Percentiles rank a stretch among this genome's conserved stretches.
Evolutionary conservation across 2,888 invertebrate species (phyloP).

Genomic region (Aplocera efformata): DNA sequence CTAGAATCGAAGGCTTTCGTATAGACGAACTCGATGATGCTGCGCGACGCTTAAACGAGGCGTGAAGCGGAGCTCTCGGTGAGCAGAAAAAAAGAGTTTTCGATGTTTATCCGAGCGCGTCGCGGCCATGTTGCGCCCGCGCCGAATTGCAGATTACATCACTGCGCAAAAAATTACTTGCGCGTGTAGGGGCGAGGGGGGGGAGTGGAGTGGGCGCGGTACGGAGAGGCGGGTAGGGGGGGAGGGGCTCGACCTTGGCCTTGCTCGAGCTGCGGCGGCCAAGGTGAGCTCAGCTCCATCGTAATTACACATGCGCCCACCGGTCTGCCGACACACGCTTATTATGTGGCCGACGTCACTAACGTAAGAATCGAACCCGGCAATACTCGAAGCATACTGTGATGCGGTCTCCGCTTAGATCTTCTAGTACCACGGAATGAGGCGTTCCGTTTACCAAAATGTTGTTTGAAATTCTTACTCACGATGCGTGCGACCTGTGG

Average conservation of each 20-base stretch:
- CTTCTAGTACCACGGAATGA: slow-evolving; percentile 24
- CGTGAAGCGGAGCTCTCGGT: slow-evolving; percentile 3
- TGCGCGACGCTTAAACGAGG: background rate
- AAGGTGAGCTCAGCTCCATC: slow-evolving; percentile 67
- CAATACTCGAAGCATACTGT: slow-evolving; percentile 11
- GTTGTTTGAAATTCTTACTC: too few relatives aligned
- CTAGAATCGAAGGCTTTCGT: slow-evolving; percentile 8
- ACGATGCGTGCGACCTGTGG: too few relatives aligned
- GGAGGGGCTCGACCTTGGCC: slow-evolving; percentile 62
- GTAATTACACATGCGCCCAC: slow-evolving; percentile 75
- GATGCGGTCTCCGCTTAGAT: slow-evolving; percentile 10
- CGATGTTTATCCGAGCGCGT: slow-evolving; percentile 32
- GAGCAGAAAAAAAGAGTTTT: slow-evolving; percentile 22
- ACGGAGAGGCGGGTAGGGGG: slow-evolving; percentile 24
- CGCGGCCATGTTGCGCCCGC: slow-evolving; percentile 67
- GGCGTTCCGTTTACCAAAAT: too few relatives aligned
- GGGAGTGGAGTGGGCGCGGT: slow-evolving; percentile 21
- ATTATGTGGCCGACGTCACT: slow-evolving; percentile 31
- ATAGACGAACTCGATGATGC: slow-evolving; percentile 6
- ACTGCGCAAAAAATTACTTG: slow-evolving; percentile 71
- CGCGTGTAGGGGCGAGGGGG: slow-evolving; percentile 43
- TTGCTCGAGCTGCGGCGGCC: slow-evolving; percentile 73
- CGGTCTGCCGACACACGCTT: slow-evolving; percentile 57
- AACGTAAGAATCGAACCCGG: slow-evolving; percentile 17
- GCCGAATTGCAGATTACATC: slow-evolving; percentile 77